A percentile compares a stretch with the other conserved stretches of the same genome.
phyloP scores from a whole-genome alignment of 2,113 vertebrate genomes.

The Dromaius novaehollandiae region DNA sequence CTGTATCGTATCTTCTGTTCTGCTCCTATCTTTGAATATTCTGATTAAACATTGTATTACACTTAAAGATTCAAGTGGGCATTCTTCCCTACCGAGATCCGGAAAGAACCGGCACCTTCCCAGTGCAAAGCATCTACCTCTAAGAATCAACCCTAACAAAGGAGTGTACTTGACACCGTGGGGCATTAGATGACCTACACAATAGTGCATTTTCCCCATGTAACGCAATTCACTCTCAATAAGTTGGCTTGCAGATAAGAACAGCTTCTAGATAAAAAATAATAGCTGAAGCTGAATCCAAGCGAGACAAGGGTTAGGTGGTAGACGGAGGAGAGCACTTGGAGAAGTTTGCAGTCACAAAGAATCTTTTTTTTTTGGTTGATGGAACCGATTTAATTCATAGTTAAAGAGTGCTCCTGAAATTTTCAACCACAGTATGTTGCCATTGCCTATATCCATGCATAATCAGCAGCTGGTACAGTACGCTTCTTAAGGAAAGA shows the following conservation, averaged over 20 bases:
- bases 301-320: rapidly evolving
- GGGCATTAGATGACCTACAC: neutral
- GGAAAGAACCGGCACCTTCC: neutral
- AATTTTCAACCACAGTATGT: neutral
- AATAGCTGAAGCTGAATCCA: neutral
- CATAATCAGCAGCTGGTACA: neutral
- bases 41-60: no score
- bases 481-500: neutral
- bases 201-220: neutral
- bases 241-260: neutral
- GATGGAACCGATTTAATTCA: neutral
- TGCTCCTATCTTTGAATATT: no score
- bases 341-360: neutral
- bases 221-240: neutral
- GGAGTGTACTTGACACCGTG: neutral
- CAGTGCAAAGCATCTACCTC: neutral
- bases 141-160: neutral
- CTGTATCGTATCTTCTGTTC: no score
- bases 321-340: neutral
- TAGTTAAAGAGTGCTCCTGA: neutral
- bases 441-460: neutral
- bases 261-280: neutral
- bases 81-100: neutral
- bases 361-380: neutral
- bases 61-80: no score